Evolutionary conservation across 2,113 vertebrate species (phyloP).

Genomic region (Sinocyclocheilus maitianheensis): DNA sequence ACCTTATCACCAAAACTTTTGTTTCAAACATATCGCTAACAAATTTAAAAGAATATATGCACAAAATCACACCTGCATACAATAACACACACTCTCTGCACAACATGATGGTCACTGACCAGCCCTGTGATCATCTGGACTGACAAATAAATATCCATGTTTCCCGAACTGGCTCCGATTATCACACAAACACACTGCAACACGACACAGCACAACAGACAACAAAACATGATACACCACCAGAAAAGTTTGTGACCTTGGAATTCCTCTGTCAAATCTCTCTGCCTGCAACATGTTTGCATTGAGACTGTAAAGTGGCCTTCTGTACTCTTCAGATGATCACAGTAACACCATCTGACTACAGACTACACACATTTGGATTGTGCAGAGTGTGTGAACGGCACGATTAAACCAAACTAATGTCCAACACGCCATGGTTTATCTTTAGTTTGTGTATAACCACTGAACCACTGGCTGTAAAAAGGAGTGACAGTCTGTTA

Average conservation of each 20-base stretch:
- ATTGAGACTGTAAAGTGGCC: neutral
- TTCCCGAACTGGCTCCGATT: neutral
- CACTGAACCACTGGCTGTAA: neutral
- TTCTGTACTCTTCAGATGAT: constrained; percentile 18
- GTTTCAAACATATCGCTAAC: too few relatives aligned
- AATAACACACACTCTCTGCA: neutral
- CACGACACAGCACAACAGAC: neutral
- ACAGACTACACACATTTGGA: neutral
- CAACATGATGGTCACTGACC: neutral
- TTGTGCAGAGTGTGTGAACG: neutral
- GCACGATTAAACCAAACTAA: neutral
- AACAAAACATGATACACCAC: neutral
- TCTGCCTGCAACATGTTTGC: neutral
- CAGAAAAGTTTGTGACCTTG: constrained; percentile 18
- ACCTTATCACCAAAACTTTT: neutral
- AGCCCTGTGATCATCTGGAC: neutral
- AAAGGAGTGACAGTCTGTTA: neutral
- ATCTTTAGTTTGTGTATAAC: neutral
- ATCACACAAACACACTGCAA: neutral
- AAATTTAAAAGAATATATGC: neutral
- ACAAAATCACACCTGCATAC: neutral
- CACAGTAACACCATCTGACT: constrained; percentile 17
- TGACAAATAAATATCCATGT: neutral
- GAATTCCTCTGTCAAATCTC: neutral
- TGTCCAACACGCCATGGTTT: neutral